A percentile compares a stretch with the other conserved stretches of the same genome.
Conservation (phyloP, 2,113 vertebrate species). For the Ochotona curzoniae region DNA sequence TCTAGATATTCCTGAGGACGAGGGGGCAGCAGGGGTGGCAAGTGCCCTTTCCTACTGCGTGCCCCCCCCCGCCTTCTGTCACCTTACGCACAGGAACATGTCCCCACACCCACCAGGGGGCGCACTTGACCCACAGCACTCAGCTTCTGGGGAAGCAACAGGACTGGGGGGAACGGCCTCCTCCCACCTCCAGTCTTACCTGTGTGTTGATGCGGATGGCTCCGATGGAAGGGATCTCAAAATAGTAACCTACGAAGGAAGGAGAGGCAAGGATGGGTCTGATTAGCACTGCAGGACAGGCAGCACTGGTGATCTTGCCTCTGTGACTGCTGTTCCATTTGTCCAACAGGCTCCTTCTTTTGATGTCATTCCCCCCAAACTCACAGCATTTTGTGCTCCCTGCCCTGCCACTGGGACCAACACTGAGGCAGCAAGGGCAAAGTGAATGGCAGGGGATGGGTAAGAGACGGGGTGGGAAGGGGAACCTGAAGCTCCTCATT, state of each 20-base stretch:
- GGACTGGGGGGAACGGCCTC: background rate
- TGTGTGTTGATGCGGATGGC: conserved; percentile 99
- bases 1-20: conserved; percentile 95
- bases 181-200: conserved; percentile 84
- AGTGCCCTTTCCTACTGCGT: background rate
- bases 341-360: background rate
- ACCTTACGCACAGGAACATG: background rate
- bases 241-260: conserved; percentile 95
- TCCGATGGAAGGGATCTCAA: conserved; percentile 98
- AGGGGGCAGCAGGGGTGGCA: background rate
- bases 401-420: background rate
- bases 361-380: background rate
- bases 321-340: background rate
- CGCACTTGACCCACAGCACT: background rate
- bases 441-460: background rate
- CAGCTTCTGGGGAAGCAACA: background rate
- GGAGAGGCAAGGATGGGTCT: conserved; percentile 54
- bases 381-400: background rate
- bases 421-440: background rate
- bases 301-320: background rate
- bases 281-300: background rate
- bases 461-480: background rate
- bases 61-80: background rate
- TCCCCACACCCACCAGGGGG: conserved; percentile 40
- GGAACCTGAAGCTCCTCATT: background rate